phyloP scores from a whole-genome alignment of 2,797 vertebrate genomes.

The Anolis apletophallus region DNA sequence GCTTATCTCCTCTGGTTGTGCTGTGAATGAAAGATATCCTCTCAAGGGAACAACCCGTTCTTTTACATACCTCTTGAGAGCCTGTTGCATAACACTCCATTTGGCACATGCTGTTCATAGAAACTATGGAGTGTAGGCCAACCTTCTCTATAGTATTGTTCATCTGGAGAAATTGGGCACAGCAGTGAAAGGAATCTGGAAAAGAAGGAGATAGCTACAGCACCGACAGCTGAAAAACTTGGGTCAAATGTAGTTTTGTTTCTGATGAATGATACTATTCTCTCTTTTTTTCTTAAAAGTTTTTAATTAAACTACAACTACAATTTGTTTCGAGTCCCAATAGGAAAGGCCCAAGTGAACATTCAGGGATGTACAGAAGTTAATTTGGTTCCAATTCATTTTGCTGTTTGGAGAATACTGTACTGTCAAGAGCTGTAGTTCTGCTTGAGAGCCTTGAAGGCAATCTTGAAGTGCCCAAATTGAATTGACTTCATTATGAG shows the following conservation, averaged over 20 bases:
- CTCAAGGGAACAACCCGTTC: conserved; percentile 16
- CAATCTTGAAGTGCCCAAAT: conserved; percentile 65
- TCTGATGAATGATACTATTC: neutral
- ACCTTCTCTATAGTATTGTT: neutral
- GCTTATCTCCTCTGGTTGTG: conserved; percentile 21
- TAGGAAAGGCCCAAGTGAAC: conserved; percentile 43
- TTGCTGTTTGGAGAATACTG: conserved; percentile 56
- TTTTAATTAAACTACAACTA: neutral
- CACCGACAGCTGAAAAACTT: conserved; percentile 7
- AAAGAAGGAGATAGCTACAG: neutral
- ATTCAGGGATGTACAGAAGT: conserved; percentile 31
- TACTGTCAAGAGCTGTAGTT: conserved; percentile 24
- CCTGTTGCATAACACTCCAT: neutral
- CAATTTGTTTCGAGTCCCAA: neutral
- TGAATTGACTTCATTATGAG: conserved; percentile 71
- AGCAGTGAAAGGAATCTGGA: neutral
- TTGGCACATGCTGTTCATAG: conserved; percentile 32
- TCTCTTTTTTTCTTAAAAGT: neutral
- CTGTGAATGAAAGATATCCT: conserved; percentile 7
- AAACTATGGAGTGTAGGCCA: neutral
- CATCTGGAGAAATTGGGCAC: neutral
- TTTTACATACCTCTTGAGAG: conserved; percentile 1
- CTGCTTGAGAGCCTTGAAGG: conserved; percentile 71
- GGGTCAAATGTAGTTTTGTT: conserved; percentile 29
- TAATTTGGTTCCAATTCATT: conserved; percentile 49